Percentiles rank a stretch among this genome's conserved stretches.
phyloP scores from a whole-genome alignment of 2,888 invertebrate genomes.

The Busseola fusca region DNA sequence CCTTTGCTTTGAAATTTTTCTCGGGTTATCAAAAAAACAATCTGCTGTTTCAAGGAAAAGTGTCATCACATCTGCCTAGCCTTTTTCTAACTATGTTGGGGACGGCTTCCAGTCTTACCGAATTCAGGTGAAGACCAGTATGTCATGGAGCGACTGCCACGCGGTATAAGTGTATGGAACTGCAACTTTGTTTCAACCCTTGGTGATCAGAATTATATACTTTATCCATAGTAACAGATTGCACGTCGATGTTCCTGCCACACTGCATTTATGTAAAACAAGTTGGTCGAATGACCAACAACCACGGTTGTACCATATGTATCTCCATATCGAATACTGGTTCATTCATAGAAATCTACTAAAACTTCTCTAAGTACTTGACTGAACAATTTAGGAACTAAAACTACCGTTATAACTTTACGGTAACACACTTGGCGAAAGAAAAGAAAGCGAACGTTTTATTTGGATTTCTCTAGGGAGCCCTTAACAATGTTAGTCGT shows the following conservation, averaged over 20 bases:
- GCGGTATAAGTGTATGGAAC: neutral
- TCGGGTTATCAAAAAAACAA: neutral
- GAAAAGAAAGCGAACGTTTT: slow-evolving; percentile 32
- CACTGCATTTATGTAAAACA: neutral
- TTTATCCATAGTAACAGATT: neutral
- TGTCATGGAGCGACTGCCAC: neutral
- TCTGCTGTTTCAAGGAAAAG: neutral
- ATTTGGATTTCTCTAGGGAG: slow-evolving; percentile 46
- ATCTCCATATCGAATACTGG: no score
- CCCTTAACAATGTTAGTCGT: slow-evolving; percentile 1
- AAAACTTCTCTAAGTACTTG: slow-evolving; percentile 2
- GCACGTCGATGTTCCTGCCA: neutral
- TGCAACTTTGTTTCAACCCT: neutral
- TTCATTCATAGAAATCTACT: neutral
- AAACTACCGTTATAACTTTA: slow-evolving; percentile 45
- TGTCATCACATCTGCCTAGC: no score
- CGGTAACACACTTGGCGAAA: slow-evolving; percentile 13
- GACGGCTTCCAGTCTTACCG: no score
- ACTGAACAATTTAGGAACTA: slow-evolving; percentile 17
- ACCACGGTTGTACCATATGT: neutral
- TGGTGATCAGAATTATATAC: neutral
- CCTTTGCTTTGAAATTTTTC: no score
- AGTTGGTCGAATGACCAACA: no score
- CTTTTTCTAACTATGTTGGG: no score
- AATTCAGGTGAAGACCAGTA: no score